Evolutionary conservation across 1,140 invertebrate genomes (phyloP).

Genomic region (Trypoxylus dichotomus): DNA sequence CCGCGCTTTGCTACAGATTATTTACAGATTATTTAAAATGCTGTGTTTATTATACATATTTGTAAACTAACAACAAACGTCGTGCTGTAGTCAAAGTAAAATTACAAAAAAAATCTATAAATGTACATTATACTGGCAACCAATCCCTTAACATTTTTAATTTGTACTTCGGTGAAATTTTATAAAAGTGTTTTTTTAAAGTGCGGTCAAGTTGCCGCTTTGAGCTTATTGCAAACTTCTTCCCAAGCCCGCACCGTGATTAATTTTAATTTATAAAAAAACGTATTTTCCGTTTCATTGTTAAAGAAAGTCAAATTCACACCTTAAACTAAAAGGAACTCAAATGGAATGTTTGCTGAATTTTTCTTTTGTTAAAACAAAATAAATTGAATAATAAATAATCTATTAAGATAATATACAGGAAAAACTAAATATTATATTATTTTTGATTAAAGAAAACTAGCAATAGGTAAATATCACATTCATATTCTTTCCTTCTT

Average conservation of each 20-base stretch:
- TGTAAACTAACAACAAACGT: neutral
- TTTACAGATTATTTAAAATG: neutral
- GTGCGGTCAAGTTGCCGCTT: slow-evolving; percentile 50
- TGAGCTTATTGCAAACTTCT: slow-evolving; percentile 53
- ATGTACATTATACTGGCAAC: slow-evolving; percentile 34
- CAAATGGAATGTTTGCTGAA: neutral
- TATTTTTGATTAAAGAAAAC: neutral
- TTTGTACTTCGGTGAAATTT: slow-evolving; percentile 28
- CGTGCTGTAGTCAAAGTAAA: neutral
- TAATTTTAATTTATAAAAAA: neutral
- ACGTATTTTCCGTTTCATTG: neutral
- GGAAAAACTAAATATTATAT: slow-evolving; percentile 24
- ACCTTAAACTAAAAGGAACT: slow-evolving; percentile 19
- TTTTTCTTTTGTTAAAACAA: slow-evolving; percentile 15
- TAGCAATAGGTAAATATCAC: slow-evolving; percentile 9
- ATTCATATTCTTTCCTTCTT: neutral
- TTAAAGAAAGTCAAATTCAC: neutral
- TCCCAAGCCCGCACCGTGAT: slow-evolving; percentile 49
- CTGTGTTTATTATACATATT: neutral
- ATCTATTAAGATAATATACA: too few species aligned
- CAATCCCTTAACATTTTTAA: slow-evolving; percentile 1
- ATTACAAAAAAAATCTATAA: slow-evolving; percentile 2
- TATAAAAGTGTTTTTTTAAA: slow-evolving; percentile 37
- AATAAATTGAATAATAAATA: neutral
- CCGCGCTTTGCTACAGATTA: neutral